Conservation (phyloP, 2,888 invertebrate species). For the Scaeva pyrastri region DNA sequence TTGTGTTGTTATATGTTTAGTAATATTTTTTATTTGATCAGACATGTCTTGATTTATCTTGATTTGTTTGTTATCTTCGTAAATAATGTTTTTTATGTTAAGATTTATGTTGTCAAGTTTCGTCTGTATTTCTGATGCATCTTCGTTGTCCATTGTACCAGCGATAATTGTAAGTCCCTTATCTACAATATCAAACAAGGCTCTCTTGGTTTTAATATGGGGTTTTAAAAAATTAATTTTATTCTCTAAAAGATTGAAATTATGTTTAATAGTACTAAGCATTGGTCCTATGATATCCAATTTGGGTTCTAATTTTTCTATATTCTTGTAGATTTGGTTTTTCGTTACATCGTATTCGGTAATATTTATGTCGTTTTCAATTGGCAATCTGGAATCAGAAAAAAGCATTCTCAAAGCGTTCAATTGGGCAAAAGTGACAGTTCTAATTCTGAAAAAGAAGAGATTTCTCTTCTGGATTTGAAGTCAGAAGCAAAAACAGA, state of each 20-base stretch:
- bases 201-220: slow-evolving; percentile 57
- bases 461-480: no score
- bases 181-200: slow-evolving; percentile 58
- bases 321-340: neutral
- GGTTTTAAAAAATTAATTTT: slow-evolving; percentile 40
- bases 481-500: no score
- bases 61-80: slow-evolving; percentile 47
- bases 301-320: neutral
- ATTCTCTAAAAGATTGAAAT: slow-evolving; percentile 21
- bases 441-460: no score
- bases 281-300: slow-evolving; percentile 29
- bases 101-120: slow-evolving; percentile 12
- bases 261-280: slow-evolving; percentile 8
- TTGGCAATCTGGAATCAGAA: no score
- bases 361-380: no score
- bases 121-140: slow-evolving; percentile 64
- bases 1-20: slow-evolving; percentile 70
- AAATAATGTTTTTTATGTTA: slow-evolving; percentile 1
- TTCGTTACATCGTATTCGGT: neutral
- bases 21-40: slow-evolving; percentile 74
- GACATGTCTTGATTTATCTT: slow-evolving; percentile 55
- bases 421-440: no score
- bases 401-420: no score
- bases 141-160: slow-evolving; percentile 71
- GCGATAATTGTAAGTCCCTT: slow-evolving; percentile 66